A percentile compares a stretch with the other conserved stretches of the same genome.
These are phyloP conservation scores for Heliconius erato DNA, from an alignment of 2,888 invertebrate genomes.

Conservation along the genomic window DNA sequence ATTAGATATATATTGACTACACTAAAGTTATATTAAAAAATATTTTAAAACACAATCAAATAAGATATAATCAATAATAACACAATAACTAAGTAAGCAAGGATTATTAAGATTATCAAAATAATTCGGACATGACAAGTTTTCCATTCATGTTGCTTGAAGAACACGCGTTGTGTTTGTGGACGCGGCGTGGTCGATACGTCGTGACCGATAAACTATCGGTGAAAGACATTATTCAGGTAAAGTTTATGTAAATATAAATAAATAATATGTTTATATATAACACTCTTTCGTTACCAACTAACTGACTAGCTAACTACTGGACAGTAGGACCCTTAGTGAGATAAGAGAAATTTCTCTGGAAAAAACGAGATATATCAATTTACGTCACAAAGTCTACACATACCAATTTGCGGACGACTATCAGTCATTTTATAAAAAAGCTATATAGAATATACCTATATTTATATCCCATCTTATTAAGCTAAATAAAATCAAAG, in stretches of 20 bases:
- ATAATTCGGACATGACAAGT: neutral
- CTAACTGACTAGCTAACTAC: no score
- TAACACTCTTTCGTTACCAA: no score
- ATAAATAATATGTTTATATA: neutral
- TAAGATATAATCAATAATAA: neutral
- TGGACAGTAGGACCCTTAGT: no score
- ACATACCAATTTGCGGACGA: no score
- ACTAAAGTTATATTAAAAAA: neutral
- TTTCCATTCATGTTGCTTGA: neutral
- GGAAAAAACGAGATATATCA: no score
- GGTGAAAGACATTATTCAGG: constrained; percentile 6
- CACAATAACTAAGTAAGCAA: neutral
- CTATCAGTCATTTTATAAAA: neutral
- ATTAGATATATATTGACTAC: neutral
- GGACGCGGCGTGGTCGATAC: constrained; percentile 2
- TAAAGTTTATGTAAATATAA: neutral
- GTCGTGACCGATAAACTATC: constrained; percentile 21
- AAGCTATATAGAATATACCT: neutral
- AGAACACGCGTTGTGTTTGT: neutral
- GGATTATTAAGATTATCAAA: neutral
- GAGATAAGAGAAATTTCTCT: neutral
- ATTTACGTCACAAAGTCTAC: no score
- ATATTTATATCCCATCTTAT: neutral
- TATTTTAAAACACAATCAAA: neutral
- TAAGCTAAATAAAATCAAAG: neutral